phyloP scores from a whole-genome alignment of 2,888 invertebrate species.

The Rhaphigaster nebulosa region DNA sequence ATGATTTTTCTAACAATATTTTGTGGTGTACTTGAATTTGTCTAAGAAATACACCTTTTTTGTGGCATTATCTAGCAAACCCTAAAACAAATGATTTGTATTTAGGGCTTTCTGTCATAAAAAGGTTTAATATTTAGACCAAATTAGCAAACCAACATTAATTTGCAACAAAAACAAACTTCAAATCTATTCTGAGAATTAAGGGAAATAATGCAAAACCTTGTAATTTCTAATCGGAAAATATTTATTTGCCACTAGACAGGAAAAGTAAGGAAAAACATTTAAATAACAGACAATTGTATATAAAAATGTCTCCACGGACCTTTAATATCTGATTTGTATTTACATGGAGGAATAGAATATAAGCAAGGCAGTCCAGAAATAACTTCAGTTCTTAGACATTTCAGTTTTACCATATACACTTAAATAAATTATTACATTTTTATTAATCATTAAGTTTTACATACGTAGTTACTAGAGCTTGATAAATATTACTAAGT shows the following conservation, averaged over 20 bases:
- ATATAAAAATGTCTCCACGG: conserved; percentile 43
- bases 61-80: too few species aligned
- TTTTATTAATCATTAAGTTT: background rate
- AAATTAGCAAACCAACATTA: background rate
- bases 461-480: conserved; percentile 22
- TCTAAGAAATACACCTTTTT: too few species aligned
- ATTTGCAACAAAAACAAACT: too few species aligned
- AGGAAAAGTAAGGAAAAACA: conserved; percentile 4
- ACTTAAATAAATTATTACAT: conserved; percentile 19
- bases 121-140: too few species aligned
- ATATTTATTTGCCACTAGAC: conserved; percentile 16
- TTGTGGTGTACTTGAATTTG: too few species aligned
- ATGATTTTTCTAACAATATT: too few species aligned
- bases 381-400: conserved; percentile 46
- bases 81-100: too few species aligned
- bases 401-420: conserved; percentile 22
- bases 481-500: conserved; percentile 16
- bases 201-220: background rate
- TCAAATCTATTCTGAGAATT: background rate
- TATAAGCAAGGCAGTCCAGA: conserved; percentile 47
- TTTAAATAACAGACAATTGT: conserved; percentile 5
- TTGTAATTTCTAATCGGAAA: background rate
- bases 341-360: conserved; percentile 41
- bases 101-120: too few species aligned
- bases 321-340: conserved; percentile 43